These are phyloP conservation scores for Melospiza georgiana DNA, from an alignment of 2,113 vertebrate genomes.

Conservation along the genomic window DNA sequence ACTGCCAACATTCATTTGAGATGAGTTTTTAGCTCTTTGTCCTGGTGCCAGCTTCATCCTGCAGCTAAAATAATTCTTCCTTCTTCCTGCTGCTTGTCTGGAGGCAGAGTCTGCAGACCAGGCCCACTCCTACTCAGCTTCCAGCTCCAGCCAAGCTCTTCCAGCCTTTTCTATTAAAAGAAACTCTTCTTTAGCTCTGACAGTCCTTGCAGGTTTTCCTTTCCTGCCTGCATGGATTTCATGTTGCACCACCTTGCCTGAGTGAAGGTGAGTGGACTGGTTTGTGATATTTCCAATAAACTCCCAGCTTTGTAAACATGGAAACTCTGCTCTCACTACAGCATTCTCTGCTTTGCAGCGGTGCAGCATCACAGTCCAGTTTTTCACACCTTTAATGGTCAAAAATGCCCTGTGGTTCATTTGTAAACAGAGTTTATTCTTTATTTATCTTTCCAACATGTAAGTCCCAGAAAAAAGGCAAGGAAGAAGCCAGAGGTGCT, in stretches of 20 bases:
- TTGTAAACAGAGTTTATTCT: background rate
- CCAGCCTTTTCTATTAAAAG: slow-evolving; percentile 15
- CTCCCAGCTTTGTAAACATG: background rate
- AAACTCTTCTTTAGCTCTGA: background rate
- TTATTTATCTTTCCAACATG: background rate
- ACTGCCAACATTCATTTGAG: background rate
- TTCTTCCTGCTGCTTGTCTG: slow-evolving; percentile 22
- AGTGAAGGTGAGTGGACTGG: background rate
- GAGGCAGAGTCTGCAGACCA: slow-evolving; percentile 32
- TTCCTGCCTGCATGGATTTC: background rate
- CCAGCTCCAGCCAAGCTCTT: slow-evolving; percentile 14
- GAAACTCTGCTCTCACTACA: background rate
- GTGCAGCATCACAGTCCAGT: background rate
- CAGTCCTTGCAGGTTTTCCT: background rate
- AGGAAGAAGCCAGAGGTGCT: background rate
- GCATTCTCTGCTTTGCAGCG: background rate
- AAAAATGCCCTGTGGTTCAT: background rate
- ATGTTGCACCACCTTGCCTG: background rate
- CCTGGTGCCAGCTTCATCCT: background rate
- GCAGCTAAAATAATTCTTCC: slow-evolving; percentile 34
- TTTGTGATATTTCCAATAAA: background rate
- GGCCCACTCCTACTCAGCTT: slow-evolving; percentile 27
- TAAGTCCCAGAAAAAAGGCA: background rate
- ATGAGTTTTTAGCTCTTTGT: background rate
- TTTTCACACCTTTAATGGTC: background rate